Evolutionary conservation across 2,888 invertebrate genomes (phyloP).

Genomic region (Rhagonycha lutea): DNA sequence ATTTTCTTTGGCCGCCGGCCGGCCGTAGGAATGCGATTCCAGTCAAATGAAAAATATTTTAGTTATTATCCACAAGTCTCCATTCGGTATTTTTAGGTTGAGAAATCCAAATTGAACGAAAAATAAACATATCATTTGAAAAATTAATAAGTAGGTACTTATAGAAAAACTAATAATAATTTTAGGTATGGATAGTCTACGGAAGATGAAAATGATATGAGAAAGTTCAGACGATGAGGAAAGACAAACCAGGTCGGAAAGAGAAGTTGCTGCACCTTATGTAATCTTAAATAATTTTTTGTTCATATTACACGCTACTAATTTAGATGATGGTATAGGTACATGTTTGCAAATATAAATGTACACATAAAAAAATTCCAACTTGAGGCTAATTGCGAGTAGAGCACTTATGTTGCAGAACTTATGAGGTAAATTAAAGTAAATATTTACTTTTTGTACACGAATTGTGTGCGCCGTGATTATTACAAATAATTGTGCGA

Average conservation of each 20-base stretch:
- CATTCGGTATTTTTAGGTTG: too few species aligned
- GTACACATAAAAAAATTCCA: constrained; percentile 19
- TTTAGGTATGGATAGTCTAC: not conserved
- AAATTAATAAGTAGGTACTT: too few species aligned
- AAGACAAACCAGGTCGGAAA: constrained; percentile 30
- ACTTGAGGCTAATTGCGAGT: constrained; percentile 18
- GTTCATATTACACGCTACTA: constrained; percentile 23
- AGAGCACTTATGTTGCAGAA: not conserved
- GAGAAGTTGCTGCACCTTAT: constrained; percentile 18
- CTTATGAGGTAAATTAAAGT: constrained; percentile 10
- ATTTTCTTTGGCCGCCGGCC: too few species aligned
- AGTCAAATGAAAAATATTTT: too few species aligned
- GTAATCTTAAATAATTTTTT: constrained; percentile 19
- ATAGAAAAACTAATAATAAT: not conserved
- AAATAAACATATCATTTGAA: too few species aligned
- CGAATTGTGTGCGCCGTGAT: not conserved
- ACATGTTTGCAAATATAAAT: constrained; percentile 8
- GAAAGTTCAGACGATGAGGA: constrained; percentile 27
- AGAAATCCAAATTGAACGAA: too few species aligned
- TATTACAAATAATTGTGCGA: not conserved
- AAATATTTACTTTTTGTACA: constrained; percentile 20
- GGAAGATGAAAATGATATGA: constrained; percentile 9
- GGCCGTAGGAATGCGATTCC: too few species aligned
- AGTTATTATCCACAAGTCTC: too few species aligned
- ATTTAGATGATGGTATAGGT: constrained; percentile 21